Evolutionary conservation across 2,888 invertebrate species (phyloP).

Genomic region (Aporophyla lueneburgensis): DNA sequence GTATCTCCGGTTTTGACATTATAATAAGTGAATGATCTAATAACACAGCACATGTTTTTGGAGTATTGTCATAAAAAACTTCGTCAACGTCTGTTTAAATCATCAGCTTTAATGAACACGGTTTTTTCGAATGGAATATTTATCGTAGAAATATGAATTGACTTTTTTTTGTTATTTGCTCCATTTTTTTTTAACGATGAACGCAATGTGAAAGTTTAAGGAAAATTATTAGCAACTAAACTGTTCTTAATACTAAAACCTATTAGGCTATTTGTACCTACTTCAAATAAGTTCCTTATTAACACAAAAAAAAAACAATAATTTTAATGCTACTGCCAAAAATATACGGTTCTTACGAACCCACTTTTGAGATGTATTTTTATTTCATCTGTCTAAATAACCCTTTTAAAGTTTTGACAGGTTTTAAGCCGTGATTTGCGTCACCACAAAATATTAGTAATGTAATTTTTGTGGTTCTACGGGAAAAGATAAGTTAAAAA

Average conservation of each 20-base stretch:
- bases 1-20: constrained; percentile 77
- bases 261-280: background rate
- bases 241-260: background rate
- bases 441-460: constrained; percentile 8
- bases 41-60: constrained; percentile 74
- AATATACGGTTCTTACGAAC: background rate
- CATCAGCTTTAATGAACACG: constrained; percentile 64
- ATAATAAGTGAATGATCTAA: constrained; percentile 81
- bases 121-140: constrained; percentile 19
- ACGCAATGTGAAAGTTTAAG: constrained; percentile 22
- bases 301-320: background rate
- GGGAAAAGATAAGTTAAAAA: background rate
- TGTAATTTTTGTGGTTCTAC: background rate
- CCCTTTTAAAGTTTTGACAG: constrained; percentile 30
- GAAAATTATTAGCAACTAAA: background rate
- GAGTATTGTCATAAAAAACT: constrained; percentile 72
- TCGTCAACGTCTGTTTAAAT: constrained; percentile 70
- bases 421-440: constrained; percentile 10
- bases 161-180: background rate
- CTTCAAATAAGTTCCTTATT: background rate
- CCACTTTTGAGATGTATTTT: background rate
- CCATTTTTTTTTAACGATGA: background rate
- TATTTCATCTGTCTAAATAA: constrained; percentile 7
- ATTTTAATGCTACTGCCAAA: background rate
- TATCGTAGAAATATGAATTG: background rate